Evolutionary conservation across 2,888 invertebrate genomes (phyloP).

Genomic region (Neuroscelio doddi): DNA sequence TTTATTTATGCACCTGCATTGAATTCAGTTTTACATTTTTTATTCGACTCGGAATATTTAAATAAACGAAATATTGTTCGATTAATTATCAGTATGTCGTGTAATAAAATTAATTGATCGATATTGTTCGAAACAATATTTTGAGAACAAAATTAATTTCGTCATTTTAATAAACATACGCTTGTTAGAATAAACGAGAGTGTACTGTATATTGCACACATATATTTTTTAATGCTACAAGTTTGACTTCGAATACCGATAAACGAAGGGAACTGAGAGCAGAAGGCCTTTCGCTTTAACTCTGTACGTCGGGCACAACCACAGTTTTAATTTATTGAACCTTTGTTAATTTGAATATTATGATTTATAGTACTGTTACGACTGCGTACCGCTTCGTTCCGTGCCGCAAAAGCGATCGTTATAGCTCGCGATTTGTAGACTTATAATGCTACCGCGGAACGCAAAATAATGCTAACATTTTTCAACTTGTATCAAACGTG

Average conservation of each 20-base stretch:
- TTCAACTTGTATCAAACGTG: not conserved
- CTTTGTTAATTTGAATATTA: conserved; percentile 59
- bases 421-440: conserved; percentile 6
- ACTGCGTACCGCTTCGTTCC: conserved; percentile 40
- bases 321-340: conserved; percentile 58
- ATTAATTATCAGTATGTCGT: too few species aligned
- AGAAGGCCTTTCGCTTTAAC: conserved; percentile 25
- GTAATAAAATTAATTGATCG: too few species aligned
- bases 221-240: too few species aligned
- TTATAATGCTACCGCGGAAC: conserved; percentile 5
- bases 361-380: conserved; percentile 59
- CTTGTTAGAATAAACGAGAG: too few species aligned
- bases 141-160: too few species aligned
- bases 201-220: too few species aligned
- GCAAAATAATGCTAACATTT: not conserved
- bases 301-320: conserved; percentile 45
- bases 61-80: too few species aligned
- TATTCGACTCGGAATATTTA: too few species aligned
- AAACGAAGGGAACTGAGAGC: conserved; percentile 9
- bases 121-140: too few species aligned
- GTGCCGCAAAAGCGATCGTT: conserved; percentile 23
- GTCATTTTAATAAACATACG: too few species aligned
- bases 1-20: too few species aligned
- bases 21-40: too few species aligned
- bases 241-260: conserved; percentile 12